Evolutionary conservation across 2,888 invertebrate species (phyloP), one percentile per base, ranked within the genome.

Genomic region (Drosophila testacea): DNA sequence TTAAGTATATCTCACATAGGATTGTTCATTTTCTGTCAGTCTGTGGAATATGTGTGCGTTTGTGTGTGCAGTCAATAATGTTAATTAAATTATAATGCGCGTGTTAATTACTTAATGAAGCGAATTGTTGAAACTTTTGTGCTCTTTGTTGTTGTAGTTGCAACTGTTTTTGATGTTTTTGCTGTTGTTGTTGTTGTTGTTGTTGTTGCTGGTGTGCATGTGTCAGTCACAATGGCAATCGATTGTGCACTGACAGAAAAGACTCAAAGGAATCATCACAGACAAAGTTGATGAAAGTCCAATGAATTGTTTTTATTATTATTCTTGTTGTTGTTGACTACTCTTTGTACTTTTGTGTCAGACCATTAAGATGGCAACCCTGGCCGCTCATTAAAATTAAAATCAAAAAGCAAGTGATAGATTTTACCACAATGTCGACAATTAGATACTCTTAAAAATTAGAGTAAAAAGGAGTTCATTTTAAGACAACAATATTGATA

Each of bases 31-130:
- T 22, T 22, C 22, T 22, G 22, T 22, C 22, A 22, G 22, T 22
- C 22, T 22, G 16, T 16, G 16, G 16, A 16, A 16, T 16, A 16
- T 50, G n/a, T 39, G 16, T 56, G 11, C 22, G 10, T 46, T 5
- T 46, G 10, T 34, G 39, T 70, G 76, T 69, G 63, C 69, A 81
- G 52, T 74, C 63, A 62, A 65, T 71, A 63, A 63, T 44, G 69
- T 77, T 79, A 84, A 87, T 84, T 81, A 69, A 81, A 73, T 79
- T 84, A 72, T 66, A 75, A 77, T 72, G 69, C 54, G 56, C 66
- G 65, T 75, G 77, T 83, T 83, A 86, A 86, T 86, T 83, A 86
- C 61, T 71, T 77, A 83, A 83, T 83, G 79, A 86, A 86, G 83
- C 77, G 86, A 64, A 81, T 71, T 69, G 70, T 56, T 70, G 63